These are phyloP conservation scores for Anseranas semipalmata DNA, from an alignment of 2,113 vertebrate genomes.

Conservation along the genomic window DNA sequence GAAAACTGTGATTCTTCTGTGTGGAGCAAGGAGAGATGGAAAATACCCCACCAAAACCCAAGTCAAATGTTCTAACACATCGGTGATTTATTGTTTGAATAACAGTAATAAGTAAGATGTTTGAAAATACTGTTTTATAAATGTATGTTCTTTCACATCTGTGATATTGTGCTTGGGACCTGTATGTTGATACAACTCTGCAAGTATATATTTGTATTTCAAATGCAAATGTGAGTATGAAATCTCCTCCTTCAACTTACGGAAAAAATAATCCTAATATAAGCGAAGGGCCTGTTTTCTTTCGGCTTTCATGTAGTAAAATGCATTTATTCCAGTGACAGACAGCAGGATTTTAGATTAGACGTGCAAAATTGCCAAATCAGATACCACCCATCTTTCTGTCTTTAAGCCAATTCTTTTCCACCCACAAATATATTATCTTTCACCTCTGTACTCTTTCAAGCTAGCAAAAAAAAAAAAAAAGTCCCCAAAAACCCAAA, in stretches of 20 bases:
- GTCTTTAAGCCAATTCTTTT: slow-evolving; percentile 23
- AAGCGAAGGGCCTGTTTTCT: neutral
- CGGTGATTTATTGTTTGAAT: slow-evolving; percentile 24
- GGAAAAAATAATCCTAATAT: neutral
- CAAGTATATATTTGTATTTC: neutral
- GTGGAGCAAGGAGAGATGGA: neutral
- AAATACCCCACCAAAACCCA: neutral
- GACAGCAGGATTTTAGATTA: slow-evolving; percentile 4
- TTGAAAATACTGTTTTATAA: slow-evolving; percentile 11
- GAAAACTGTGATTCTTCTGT: neutral
- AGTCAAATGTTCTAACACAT: neutral
- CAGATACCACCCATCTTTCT: slow-evolving; percentile 41
- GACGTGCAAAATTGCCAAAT: neutral
- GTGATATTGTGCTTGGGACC: slow-evolving; percentile 27
- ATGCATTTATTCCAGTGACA: neutral
- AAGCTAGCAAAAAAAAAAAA: neutral
- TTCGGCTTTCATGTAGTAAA: neutral
- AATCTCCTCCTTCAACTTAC: neutral
- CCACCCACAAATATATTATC: neutral
- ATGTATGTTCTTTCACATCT: neutral
- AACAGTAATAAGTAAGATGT: neutral
- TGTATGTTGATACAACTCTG: neutral
- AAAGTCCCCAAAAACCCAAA: neutral
- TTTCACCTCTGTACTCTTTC: slow-evolving; percentile 25
- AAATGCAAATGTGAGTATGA: neutral